These are phyloP conservation scores for Arbacia lixula DNA, from an alignment of 53 echinoderm and acorn worm genomes.

Conservation along the genomic window DNA sequence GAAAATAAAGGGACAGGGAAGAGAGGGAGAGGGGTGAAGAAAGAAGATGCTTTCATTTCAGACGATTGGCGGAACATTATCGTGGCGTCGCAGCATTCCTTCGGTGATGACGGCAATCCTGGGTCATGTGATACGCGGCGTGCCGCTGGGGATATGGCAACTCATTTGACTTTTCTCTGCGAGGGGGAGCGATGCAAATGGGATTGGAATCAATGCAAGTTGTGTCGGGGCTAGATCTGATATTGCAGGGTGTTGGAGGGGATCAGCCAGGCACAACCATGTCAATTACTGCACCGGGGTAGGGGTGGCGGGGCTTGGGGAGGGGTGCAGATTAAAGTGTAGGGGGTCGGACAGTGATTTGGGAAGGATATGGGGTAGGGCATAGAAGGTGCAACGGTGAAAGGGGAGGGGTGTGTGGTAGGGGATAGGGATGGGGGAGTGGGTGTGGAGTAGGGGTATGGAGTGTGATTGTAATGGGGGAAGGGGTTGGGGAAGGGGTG, in stretches of 20 bases:
- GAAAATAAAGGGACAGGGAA: no score
- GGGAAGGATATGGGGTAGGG: no score
- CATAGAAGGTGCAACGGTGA: no score
- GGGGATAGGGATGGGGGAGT: no score
- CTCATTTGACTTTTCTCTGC: slow-evolving; percentile 41
- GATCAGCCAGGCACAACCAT: slow-evolving; percentile 17
- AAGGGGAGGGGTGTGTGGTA: no score
- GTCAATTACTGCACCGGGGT: slow-evolving; percentile 19
- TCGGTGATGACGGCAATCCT: slow-evolving; percentile 46
- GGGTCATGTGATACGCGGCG: slow-evolving; percentile 44
- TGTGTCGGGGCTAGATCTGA: slow-evolving; percentile 11
- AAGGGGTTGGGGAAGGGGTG: no score
- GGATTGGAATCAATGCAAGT: slow-evolving; percentile 28
- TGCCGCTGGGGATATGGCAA: slow-evolving; percentile 42
- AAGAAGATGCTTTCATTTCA: slow-evolving; percentile 36
- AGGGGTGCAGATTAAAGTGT: no score
- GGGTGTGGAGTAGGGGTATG: no score
- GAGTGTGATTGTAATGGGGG: no score
- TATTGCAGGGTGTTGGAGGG: slow-evolving; percentile 36
- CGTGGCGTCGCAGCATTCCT: slow-evolving; percentile 16
- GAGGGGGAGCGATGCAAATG: slow-evolving; percentile 23
- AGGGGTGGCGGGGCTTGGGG: no score
- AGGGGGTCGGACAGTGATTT: no score
- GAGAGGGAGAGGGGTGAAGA: background rate
- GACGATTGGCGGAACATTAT: slow-evolving; percentile 45